Evolutionary conservation across 2,113 vertebrate species (phyloP), one percentile per base, ranked within the genome.

Genomic region (Eupsittula cactorum): DNA sequence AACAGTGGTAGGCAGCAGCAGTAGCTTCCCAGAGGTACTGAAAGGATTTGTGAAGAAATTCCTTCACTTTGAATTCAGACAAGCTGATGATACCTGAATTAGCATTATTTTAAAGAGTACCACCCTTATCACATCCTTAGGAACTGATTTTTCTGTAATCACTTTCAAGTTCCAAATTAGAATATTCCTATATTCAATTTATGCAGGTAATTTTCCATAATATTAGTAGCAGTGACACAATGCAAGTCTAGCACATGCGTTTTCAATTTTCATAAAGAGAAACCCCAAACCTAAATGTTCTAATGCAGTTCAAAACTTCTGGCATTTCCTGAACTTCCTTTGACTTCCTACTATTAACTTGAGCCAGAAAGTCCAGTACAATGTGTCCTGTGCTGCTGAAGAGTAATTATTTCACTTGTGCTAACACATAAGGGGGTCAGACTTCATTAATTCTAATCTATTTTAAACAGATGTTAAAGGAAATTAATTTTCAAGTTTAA

Each of bases 401-500:
- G 65, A 69, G 65, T 91, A 96, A 96, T 97, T 97, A 94, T 82
- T 88, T 92, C 52, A 59, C 62, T 93, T 65, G 24, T 10, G 1
- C 73, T 79, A 95, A 94, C 82, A 52, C 90, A 35, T 94, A 94
- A 96, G 90, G 95, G 80, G 92, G 95, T 93, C 96, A 97, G 88
- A 93, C 57, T 97, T 96, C 86, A 96, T 97, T 96, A 96, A 93
- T 86, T 94, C 79, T 93, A 92, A 92, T 93, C 88, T 95, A 47
- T 94, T 92, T 97, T 76, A 88, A 81, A 75, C 57, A 93, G 92
- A 82, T 21, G 0, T 84, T 95, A 92, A 94, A 95, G 41, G 10
- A 95, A 96, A 91, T 96, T 96, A 96, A 92, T 92, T 96, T 94
- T 84, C 82, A 89, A 82, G 49, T 79, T 97, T 97, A 96, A 97